Percentiles rank a stretch among this genome's conserved stretches.
Evolutionary conservation across 2,113 vertebrate species (phyloP).

Genomic region (Polyodon spathula): DNA sequence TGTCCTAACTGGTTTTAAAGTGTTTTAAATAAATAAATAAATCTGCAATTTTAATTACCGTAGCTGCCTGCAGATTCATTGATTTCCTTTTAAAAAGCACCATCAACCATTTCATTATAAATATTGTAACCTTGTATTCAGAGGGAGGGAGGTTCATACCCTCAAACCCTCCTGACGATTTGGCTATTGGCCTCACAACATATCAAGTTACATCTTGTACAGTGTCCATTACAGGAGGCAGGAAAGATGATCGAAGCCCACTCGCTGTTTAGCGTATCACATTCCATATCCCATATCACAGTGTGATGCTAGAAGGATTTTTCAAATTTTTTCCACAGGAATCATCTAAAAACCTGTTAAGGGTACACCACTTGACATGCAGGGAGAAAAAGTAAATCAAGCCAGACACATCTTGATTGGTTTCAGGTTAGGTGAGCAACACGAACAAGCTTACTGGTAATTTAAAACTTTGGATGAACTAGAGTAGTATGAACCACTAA

Average conservation of each 20-base stretch:
- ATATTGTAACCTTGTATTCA: too few species aligned
- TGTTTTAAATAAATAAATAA: too few species aligned
- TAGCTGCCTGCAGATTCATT: too few species aligned
- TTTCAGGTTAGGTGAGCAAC: background rate
- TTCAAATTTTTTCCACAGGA: background rate
- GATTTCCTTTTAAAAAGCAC: too few species aligned
- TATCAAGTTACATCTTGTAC: background rate
- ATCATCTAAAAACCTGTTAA: background rate
- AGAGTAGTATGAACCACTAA: background rate
- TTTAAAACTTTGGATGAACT: background rate
- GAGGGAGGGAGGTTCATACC: too few species aligned
- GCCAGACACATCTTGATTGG: background rate
- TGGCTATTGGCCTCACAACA: background rate
- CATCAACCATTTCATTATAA: too few species aligned
- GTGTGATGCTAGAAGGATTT: background rate
- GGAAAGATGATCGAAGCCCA: too few species aligned
- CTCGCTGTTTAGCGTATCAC: background rate
- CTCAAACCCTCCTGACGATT: background rate
- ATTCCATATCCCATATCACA: slow-evolving; percentile 3
- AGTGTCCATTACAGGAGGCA: background rate
- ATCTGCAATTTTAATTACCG: too few species aligned
- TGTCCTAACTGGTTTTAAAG: too few species aligned
- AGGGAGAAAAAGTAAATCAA: slow-evolving; percentile 1
- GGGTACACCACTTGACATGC: background rate
- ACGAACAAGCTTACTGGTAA: background rate